phyloP scores from a whole-genome alignment of 2,113 vertebrate genomes.

The Cacatua alba region DNA sequence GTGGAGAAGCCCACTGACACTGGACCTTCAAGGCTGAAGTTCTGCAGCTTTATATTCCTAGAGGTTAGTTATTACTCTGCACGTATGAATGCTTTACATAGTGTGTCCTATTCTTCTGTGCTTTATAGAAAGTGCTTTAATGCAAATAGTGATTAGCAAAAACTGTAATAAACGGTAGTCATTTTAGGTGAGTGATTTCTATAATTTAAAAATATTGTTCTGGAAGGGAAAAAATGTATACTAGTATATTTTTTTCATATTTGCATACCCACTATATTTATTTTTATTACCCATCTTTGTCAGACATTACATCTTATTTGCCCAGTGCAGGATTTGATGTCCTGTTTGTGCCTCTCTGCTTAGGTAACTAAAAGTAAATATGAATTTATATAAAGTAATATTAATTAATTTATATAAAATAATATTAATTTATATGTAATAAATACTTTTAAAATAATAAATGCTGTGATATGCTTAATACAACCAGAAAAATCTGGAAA shows the following conservation, averaged over 20 bases:
- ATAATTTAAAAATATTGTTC: neutral
- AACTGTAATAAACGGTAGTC: neutral
- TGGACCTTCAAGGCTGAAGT: neutral
- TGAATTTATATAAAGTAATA: neutral
- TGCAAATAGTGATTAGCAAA: neutral
- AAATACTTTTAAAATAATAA: neutral
- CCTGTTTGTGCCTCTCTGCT: neutral
- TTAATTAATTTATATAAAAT: neutral
- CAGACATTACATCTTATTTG: neutral
- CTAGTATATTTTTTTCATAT: neutral
- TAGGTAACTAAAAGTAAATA: neutral
- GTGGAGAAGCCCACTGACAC: neutral
- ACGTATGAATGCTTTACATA: neutral
- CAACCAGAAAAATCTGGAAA: neutral
- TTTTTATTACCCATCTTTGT: neutral
- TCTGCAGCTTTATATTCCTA: neutral
- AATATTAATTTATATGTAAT: neutral
- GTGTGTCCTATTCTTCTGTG: neutral
- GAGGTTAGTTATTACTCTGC: neutral
- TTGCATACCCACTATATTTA: neutral
- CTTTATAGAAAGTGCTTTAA: neutral
- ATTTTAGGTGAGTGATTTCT: neutral
- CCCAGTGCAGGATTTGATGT: neutral
- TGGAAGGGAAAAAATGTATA: neutral
- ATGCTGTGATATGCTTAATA: neutral